Percentiles rank a stretch among this genome's conserved stretches.
Conservation (phyloP, 2,113 vertebrate genomes). For the Dicaeum eximium region DNA sequence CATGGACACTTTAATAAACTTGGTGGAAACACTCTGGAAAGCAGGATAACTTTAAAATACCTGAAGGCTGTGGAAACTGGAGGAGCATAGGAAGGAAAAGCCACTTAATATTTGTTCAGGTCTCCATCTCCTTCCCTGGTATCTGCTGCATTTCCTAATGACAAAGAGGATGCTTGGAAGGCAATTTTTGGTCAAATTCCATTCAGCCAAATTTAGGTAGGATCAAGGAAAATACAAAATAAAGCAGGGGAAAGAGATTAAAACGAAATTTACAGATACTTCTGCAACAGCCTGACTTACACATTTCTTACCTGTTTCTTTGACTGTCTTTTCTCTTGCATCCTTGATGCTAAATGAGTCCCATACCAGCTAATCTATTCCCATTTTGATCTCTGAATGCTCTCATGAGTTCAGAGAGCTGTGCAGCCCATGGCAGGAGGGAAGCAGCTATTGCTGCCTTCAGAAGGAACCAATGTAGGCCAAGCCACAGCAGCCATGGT, state of each 20-base stretch:
- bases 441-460: neutral
- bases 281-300: neutral
- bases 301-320: neutral
- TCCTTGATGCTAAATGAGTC: neutral
- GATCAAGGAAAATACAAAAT: neutral
- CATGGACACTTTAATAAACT: neutral
- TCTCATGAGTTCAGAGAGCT: neutral
- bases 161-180: neutral
- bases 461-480: neutral
- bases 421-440: neutral
- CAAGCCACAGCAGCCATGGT: neutral
- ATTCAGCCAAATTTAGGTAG: neutral
- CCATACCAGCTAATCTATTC: neutral
- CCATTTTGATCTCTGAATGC: neutral
- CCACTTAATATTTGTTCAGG: neutral
- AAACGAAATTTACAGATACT: neutral
- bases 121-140: rapidly evolving
- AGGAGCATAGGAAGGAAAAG: neutral
- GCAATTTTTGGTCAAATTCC: neutral
- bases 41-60: neutral
- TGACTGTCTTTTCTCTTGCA: neutral
- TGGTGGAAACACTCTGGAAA: neutral
- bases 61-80: neutral
- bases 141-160: neutral
- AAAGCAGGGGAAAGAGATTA: neutral